Conservation (phyloP, 2,888 invertebrate genomes). For the Pristionchus fissidentatus region DNA sequence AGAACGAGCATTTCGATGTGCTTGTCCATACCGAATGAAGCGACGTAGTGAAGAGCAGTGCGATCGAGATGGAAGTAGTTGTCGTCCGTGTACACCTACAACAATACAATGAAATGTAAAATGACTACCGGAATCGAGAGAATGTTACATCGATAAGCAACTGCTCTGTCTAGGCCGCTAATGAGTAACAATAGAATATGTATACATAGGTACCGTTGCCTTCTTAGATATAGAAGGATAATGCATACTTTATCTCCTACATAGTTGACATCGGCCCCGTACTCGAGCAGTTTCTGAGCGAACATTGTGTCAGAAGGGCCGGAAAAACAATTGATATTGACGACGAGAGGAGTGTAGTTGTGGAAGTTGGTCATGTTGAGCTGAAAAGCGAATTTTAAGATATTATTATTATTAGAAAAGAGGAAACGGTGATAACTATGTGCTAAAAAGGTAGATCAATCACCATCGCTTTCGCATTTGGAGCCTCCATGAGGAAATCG, state of each 20-base stretch:
- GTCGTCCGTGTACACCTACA: not conserved
- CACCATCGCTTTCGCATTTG: not conserved
- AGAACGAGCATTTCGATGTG: conserved; percentile 10
- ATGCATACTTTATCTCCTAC: not conserved
- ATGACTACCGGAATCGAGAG: too few species aligned
- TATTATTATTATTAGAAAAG: not conserved
- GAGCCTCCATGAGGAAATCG: not conserved
- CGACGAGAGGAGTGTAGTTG: conserved; percentile 25
- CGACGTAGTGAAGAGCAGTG: not conserved
- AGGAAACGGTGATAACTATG: not conserved
- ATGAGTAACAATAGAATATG: too few species aligned
- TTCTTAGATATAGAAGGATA: too few species aligned
- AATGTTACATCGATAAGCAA: too few species aligned
- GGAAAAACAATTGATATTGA: not conserved
- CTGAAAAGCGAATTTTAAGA: not conserved
- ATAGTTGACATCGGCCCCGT: not conserved
- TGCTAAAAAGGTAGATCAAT: not conserved
- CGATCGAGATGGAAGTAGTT: not conserved
- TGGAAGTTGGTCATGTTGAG: not conserved
- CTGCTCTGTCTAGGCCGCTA: too few species aligned
- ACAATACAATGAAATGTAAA: not conserved
- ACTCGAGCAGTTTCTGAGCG: not conserved
- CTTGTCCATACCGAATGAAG: not conserved
- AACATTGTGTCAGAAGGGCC: not conserved
- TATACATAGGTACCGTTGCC: too few species aligned